A percentile compares a stretch with the other conserved stretches of the same genome.
Evolutionary conservation across 2,888 invertebrate genomes (phyloP).

Genomic region (Keiferia lycopersicella): DNA sequence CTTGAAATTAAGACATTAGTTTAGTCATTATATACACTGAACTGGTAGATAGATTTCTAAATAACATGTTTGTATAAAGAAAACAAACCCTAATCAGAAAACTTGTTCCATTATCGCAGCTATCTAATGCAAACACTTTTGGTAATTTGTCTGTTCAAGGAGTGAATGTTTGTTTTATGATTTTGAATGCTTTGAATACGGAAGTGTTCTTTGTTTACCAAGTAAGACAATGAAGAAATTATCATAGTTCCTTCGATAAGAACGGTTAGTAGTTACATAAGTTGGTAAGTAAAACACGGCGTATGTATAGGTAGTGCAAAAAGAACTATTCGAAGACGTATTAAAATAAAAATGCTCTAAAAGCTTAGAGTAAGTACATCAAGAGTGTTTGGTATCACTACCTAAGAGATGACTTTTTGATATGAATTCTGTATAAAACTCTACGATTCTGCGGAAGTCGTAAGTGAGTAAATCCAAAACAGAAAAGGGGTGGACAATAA

Average conservation of each 20-base stretch:
- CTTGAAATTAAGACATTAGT: constrained; percentile 36
- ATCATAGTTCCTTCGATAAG: not conserved
- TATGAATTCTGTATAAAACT: not conserved
- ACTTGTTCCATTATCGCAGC: constrained; percentile 28
- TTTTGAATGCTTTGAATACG: not conserved
- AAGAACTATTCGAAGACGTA: too few species aligned
- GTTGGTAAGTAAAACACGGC: too few species aligned
- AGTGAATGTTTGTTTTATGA: constrained; percentile 12
- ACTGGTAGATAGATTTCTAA: constrained; percentile 26
- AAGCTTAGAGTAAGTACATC: too few species aligned
- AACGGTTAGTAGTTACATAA: not conserved
- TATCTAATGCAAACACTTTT: constrained; percentile 26
- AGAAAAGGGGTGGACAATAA: constrained; percentile 1
- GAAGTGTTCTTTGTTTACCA: not conserved
- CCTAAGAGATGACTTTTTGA: too few species aligned
- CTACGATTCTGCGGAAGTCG: not conserved
- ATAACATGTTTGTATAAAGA: constrained; percentile 33
- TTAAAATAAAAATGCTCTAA: too few species aligned
- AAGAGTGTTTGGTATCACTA: too few species aligned
- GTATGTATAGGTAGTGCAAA: too few species aligned
- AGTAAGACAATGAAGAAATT: not conserved
- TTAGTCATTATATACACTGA: constrained; percentile 24
- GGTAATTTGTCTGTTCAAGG: constrained; percentile 16
- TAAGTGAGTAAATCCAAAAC: not conserved
- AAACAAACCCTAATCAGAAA: constrained; percentile 28